phyloP scores from a whole-genome alignment of 2,888 invertebrate genomes.

The Diarsia brunnea region DNA sequence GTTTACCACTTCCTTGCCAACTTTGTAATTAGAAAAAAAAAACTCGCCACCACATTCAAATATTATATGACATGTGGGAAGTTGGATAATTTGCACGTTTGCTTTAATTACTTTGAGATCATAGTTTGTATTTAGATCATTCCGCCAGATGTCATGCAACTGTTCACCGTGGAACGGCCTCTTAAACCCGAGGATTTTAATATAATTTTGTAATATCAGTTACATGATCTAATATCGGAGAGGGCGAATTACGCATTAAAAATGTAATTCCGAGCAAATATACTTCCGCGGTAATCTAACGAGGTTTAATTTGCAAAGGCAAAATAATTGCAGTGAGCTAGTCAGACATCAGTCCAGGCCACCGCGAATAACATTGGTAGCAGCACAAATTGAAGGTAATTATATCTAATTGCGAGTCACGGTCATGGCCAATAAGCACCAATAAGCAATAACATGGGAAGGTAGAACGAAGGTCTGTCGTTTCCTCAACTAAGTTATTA shows the following conservation, averaged over 20 bases:
- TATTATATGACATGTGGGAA: conserved; percentile 74
- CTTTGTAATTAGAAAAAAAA: conserved; percentile 88
- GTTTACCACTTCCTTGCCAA: conserved; percentile 87
- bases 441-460: conserved; percentile 88
- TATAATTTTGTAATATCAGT: conserved; percentile 24
- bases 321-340: conserved; percentile 82
- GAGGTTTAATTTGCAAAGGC: conserved; percentile 82
- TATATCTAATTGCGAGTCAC: conserved; percentile 88
- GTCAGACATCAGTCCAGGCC: conserved; percentile 81
- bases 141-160: conserved; percentile 74
- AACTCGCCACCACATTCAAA: conserved; percentile 76
- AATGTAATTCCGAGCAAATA: conserved; percentile 65
- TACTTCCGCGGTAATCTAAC: conserved; percentile 77
- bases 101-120: conserved; percentile 78
- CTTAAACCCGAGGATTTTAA: conserved; percentile 28
- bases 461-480: conserved; percentile 79
- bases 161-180: conserved; percentile 55
- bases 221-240: conserved; percentile 20
- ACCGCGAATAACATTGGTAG: conserved; percentile 85
- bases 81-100: conserved; percentile 76
- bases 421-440: conserved; percentile 91
- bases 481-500: conserved; percentile 68
- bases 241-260: conserved; percentile 51
- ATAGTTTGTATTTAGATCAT: conserved; percentile 79
- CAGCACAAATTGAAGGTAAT: conserved; percentile 89